Percentiles rank a stretch among this genome's conserved stretches.
phyloP scores from a whole-genome alignment of 1,140 invertebrate species.

The Drosophila mojavensis region DNA sequence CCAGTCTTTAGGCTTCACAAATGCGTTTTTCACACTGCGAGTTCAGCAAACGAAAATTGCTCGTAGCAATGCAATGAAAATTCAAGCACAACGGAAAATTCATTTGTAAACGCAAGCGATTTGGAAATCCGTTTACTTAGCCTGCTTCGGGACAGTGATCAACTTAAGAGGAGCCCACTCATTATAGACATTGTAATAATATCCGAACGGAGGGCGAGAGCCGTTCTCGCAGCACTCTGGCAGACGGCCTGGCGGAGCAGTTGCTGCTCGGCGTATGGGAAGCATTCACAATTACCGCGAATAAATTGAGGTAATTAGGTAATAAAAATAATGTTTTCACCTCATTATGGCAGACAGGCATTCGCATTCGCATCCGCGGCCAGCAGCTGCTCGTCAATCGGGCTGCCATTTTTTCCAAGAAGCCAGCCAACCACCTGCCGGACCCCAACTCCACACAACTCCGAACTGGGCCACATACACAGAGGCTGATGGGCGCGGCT shows the following conservation, averaged over 20 bases:
- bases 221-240: conserved; percentile 3
- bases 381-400: conserved; percentile 49
- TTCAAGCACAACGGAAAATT: conserved; percentile 54
- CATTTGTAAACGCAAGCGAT: conserved; percentile 77
- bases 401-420: conserved; percentile 43
- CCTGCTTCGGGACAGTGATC: conserved; percentile 45
- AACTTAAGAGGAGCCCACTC: conserved; percentile 11
- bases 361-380: background rate
- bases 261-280: conserved; percentile 33
- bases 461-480: conserved; percentile 26
- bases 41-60: conserved; percentile 60
- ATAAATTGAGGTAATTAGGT: conserved; percentile 83
- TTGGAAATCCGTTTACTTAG: conserved; percentile 78
- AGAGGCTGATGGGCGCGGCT: conserved; percentile 3
- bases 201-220: background rate
- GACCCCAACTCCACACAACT: background rate
- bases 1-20: conserved; percentile 6
- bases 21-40: conserved; percentile 44
- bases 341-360: conserved; percentile 54
- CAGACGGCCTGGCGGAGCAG: conserved; percentile 65
- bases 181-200: conserved; percentile 15
- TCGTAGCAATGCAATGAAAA: conserved; percentile 15
- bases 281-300: conserved; percentile 69
- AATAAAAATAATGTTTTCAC: conserved; percentile 83
- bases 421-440: conserved; percentile 47